Evolutionary conservation across 1,140 invertebrate genomes (phyloP).

Genomic region (Cepaea nemoralis): DNA sequence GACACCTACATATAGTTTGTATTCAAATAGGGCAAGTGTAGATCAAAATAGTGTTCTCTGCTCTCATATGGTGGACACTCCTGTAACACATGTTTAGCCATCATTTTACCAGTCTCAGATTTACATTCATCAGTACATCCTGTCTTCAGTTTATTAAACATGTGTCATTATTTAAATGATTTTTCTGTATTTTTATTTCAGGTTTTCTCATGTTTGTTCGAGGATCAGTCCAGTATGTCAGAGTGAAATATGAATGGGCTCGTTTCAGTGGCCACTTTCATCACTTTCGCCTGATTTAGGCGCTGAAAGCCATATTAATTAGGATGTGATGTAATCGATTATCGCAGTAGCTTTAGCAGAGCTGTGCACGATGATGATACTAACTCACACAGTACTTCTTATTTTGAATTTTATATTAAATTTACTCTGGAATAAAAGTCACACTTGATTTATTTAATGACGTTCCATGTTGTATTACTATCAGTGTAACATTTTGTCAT

Average conservation of each 20-base stretch:
- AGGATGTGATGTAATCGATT: not conserved
- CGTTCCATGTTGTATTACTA: not conserved
- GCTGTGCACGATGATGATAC: not conserved
- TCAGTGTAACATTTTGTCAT: no score
- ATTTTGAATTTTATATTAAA: not conserved
- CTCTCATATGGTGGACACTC: no score
- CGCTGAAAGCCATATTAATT: not conserved
- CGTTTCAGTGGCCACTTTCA: slow-evolving; percentile 45
- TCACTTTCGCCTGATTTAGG: slow-evolving; percentile 46
- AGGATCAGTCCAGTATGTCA: slow-evolving; percentile 89
- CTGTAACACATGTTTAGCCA: no score
- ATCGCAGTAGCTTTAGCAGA: no score
- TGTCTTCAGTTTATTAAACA: no score
- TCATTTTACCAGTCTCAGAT: no score
- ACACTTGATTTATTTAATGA: not conserved
- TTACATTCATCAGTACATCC: no score
- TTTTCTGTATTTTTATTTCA: slow-evolving; percentile 74
- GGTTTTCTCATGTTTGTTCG: slow-evolving; percentile 88
- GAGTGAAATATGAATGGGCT: slow-evolving; percentile 90
- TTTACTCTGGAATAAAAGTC: not conserved
- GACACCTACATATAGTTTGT: no score
- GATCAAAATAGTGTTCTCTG: no score
- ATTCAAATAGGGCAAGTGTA: no score
- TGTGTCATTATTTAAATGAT: no score
- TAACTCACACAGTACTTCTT: not conserved